Evolutionary conservation across 1,140 invertebrate genomes (phyloP), one percentile per base, ranked within the genome.

Genomic region (Pogonognathellus flavescens): DNA sequence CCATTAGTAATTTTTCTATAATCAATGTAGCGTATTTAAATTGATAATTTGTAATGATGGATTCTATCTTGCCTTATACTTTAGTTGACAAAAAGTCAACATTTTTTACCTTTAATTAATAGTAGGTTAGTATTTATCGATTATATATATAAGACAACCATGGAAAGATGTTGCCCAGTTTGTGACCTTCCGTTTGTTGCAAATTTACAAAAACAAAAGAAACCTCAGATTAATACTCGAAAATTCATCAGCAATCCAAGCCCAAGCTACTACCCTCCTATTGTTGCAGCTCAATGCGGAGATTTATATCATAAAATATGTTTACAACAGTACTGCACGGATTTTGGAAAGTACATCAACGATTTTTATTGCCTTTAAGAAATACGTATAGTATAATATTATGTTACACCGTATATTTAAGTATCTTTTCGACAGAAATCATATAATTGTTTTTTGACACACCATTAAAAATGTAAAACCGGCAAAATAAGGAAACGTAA

Each of bases 291-390:
- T 11, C 80, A 81, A 22, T 85, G 84, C 66, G 84, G 84, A 50
- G 72, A 85, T 59, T 66, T 85, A 16, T 85, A 50, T 53, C 84
- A 85, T 55, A 81, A 82, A 80, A 62, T 85, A 50, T 85, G 84
- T 53, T 52, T 85, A 31, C 52, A 59, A 6, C 84, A 85, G 20
- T 85, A 85, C 59, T 85, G 84, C 20, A 62, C 18, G 16, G 25
- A 81, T 50, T 76, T 59, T 53, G 53, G 80, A 82, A 49, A 85
- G 84, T 85, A 81, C 31, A 80, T 6, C 9, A 22, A 16, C 22
- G 11, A 9, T 62, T 62, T 62, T 25, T 66, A 31, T 55, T 55
- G 18, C 11, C 20, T 62, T 62, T 8, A 53, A 53, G 7, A 13
- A 53, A 53, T 8, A 53, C 13, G 13, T 53, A 7, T 53, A 53